Percentiles rank a stretch among this genome's conserved stretches.
Evolutionary conservation across 2,113 vertebrate genomes (phyloP).

Genomic region (Neotoma lepida): DNA sequence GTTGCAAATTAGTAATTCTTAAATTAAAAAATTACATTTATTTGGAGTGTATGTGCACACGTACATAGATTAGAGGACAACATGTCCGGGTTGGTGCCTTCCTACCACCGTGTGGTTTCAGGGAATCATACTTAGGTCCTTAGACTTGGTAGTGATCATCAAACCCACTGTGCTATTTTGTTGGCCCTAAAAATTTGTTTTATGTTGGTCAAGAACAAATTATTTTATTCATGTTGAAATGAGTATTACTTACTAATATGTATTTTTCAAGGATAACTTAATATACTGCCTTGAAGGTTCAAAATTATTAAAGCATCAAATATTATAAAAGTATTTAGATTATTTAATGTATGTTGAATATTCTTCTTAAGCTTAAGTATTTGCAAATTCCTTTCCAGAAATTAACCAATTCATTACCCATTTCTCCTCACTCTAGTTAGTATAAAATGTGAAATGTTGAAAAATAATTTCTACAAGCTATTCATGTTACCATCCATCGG

Average conservation of each 20-base stretch:
- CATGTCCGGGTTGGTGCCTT: no score
- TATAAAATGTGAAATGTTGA: neutral
- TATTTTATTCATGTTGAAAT: neutral
- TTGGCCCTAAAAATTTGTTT: neutral
- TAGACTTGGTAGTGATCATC: neutral
- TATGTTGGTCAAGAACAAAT: neutral
- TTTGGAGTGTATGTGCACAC: neutral
- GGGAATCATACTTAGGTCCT: neutral
- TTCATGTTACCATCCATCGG: neutral
- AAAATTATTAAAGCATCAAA: neutral
- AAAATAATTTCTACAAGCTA: neutral
- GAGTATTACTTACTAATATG: neutral
- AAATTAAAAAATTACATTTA: neutral
- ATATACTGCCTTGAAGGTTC: neutral
- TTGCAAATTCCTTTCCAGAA: slow-evolving; percentile 9
- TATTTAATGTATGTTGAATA: neutral
- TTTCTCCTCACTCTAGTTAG: neutral
- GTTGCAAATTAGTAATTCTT: neutral
- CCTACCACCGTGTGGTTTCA: neutral
- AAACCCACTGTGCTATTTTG: neutral
- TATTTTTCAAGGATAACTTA: slow-evolving; percentile 8
- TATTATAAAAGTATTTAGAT: neutral
- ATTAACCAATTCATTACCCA: neutral
- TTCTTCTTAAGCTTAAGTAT: neutral
- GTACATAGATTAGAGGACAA: neutral